Evolutionary conservation across 2,888 invertebrate species (phyloP).

Genomic region (Rhamphomyia laevipes): DNA sequence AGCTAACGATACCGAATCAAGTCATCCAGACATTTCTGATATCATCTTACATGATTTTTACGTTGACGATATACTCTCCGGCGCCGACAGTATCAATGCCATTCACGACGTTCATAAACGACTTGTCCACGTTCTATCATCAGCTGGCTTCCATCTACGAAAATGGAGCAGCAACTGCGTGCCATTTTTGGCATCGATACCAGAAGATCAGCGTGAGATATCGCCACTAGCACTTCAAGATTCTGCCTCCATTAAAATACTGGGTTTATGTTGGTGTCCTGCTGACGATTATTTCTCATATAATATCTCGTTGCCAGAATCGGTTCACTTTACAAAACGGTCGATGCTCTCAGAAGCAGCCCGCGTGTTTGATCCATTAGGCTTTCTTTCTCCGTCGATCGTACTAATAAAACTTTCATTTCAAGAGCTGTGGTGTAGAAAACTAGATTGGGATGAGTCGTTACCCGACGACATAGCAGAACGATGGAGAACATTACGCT

Average conservation of each 20-base stretch:
- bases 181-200: neutral
- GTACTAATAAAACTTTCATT: neutral
- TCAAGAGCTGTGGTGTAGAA: neutral
- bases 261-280: too few relatives aligned
- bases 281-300: too few relatives aligned
- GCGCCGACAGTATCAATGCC: constrained; percentile 5
- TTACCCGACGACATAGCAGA: neutral
- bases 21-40: constrained; percentile 9
- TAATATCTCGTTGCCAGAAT: neutral
- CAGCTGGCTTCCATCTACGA: neutral
- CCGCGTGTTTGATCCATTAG: neutral
- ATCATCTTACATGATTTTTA: constrained; percentile 13
- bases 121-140: too few relatives aligned
- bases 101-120: neutral
- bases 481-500: neutral
- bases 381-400: neutral
- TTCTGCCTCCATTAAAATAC: too few relatives aligned
- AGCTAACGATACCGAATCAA: constrained; percentile 6
- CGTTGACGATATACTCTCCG: constrained; percentile 13
- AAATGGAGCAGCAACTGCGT: constrained; percentile 9
- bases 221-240: too few relatives aligned
- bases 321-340: neutral
- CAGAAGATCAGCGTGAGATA: too few relatives aligned
- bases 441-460: neutral
- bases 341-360: neutral